A percentile compares a stretch with the other conserved stretches of the same genome.
These are phyloP conservation scores for Donacobius atricapilla DNA, from an alignment of 2,113 vertebrate species.

Conservation along the genomic window DNA sequence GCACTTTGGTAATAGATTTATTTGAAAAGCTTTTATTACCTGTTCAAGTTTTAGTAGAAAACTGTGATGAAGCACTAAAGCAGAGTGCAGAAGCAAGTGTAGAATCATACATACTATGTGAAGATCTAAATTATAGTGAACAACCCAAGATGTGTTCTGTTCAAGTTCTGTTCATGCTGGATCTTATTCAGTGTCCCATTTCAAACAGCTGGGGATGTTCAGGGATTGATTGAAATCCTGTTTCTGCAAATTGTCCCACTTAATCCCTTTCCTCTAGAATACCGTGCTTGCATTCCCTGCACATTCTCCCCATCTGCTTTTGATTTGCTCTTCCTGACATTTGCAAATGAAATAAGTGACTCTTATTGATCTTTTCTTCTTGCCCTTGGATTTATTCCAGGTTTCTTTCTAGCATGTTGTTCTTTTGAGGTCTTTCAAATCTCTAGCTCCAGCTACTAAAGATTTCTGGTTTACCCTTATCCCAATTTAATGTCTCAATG, in stretches of 20 bases:
- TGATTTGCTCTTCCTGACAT: conserved; percentile 47
- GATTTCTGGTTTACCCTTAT: background rate
- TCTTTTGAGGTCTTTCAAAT: background rate
- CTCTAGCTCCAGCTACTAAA: background rate
- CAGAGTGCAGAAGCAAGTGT: background rate
- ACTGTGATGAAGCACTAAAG: background rate
- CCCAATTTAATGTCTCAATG: background rate
- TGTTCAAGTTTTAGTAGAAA: background rate
- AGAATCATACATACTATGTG: background rate
- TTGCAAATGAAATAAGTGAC: background rate
- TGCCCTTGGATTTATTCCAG: conserved; percentile 20
- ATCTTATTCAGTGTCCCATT: background rate
- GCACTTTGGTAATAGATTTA: background rate
- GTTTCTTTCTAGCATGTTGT: background rate
- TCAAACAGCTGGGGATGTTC: conserved; percentile 2
- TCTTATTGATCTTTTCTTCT: conserved; percentile 5
- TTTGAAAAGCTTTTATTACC: background rate
- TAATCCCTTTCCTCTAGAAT: conserved; percentile 13
- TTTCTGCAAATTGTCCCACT: conserved; percentile 18
- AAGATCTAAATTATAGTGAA: background rate
- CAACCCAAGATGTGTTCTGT: background rate
- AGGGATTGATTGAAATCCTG: background rate
- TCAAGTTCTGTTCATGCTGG: background rate
- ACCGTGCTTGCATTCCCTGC: background rate
- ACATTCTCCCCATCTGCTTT: conserved; percentile 4